A percentile compares a stretch with the other conserved stretches of the same genome.
Evolutionary conservation across 2,797 vertebrate species (phyloP).

Genomic region (Melanotaenia pygmaea): DNA sequence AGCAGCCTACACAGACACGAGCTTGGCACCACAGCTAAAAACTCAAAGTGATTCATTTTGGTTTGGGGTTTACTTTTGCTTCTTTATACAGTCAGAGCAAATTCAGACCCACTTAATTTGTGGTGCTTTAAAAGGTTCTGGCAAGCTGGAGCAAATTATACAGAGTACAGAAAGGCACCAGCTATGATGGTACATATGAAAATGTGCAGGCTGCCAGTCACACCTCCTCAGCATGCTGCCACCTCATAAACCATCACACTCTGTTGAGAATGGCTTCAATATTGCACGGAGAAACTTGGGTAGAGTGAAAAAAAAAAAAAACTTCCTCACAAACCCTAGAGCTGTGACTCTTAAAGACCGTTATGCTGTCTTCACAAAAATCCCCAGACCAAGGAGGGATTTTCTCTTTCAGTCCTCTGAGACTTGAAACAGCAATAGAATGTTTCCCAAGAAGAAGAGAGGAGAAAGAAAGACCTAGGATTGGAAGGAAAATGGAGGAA

Average conservation of each 20-base stretch:
- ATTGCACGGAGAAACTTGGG: conserved; percentile 50
- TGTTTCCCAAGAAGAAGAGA: conserved; percentile 73
- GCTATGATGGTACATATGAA: not conserved
- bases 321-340: conserved; percentile 71
- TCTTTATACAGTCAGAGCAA: not conserved
- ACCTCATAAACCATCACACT: conserved; percentile 41
- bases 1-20: not conserved
- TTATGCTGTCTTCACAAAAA: conserved; percentile 74
- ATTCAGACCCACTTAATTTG: not conserved
- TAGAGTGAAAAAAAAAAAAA: conserved; percentile 30
- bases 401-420: conserved; percentile 77
- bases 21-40: not conserved
- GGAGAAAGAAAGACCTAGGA: conserved; percentile 38
- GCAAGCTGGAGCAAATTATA: not conserved
- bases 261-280: conserved; percentile 54
- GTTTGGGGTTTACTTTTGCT: not conserved
- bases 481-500: conserved; percentile 38
- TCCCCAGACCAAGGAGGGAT: conserved; percentile 70
- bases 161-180: not conserved
- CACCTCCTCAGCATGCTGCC: conserved; percentile 1
- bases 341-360: conserved; percentile 73
- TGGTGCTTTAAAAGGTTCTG: not conserved
- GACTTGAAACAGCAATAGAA: conserved; percentile 70
- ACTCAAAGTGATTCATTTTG: not conserved
- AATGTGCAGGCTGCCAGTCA: not conserved